Base-by-base conservation (phyloP, 2,113 vertebrate species). In the Otocyon megalotis region DNA sequence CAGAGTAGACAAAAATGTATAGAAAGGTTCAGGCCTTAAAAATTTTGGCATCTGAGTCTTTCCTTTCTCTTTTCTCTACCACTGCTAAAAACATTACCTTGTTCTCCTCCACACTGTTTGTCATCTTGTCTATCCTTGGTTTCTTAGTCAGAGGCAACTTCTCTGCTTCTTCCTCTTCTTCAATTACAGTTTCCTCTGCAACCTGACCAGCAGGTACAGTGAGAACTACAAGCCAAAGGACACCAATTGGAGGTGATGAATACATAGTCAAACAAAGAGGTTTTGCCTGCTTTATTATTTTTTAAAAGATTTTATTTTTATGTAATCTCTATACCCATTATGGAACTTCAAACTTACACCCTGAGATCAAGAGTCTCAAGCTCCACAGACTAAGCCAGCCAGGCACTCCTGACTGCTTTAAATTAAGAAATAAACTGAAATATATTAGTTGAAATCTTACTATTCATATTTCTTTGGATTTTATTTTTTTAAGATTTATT, bases 201-300 rank as follows among this genome's bases (percentile, higher is more conserved):
- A 99, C 98, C 13, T 99, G 99, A 97, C 99, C 99, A 89, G 99
- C 98, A 56, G 99, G 99, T 53, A 99, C 98, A 14, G 99, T 99
- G 62, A 99, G 96, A 98, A 99, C 99, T 99, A 95, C 65, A 96
- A 98, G 80, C 20, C 72, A 96, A 97, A 97, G 63, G 56, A 98
- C 83, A 97, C 11, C n/a, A 83, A 90, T 94, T 48, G 83, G 32
- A 97, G 83, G 54, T 81, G 84, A 54, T 98, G 84, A 96, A 86
- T 81, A 96, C 6, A 93, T 14, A 79, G 71, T 0, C 62, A 79
- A 67, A 2, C 50, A 90, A 80, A 93, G 53, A 94, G 16, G 24
- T 86, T 88, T 65, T 92, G 62, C 63, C 92, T 95, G 71, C n/a
- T 92, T 95, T 67, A 43, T 28, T 17, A 22, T 14, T 63, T 63